phyloP scores from a whole-genome alignment of 1,140 invertebrate genomes.

The Copidosoma floridanum region DNA sequence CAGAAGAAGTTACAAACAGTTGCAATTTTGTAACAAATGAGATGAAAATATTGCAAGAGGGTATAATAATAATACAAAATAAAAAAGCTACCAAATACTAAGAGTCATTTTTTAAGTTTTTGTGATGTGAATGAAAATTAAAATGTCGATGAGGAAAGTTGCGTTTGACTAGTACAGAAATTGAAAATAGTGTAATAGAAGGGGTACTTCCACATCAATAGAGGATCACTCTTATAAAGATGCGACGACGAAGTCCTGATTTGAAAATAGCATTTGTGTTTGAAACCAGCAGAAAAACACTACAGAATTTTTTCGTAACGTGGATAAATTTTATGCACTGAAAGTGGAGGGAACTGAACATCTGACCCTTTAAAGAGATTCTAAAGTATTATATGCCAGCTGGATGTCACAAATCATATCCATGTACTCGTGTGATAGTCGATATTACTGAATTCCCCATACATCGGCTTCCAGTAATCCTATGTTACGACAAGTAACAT shows the following conservation, averaged over 20 bases:
- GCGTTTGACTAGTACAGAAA: too few relatives aligned
- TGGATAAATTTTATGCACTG: not conserved
- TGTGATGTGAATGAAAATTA: too few relatives aligned
- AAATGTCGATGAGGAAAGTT: too few relatives aligned
- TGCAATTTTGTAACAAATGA: too few relatives aligned
- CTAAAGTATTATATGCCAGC: not conserved
- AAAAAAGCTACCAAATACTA: too few relatives aligned
- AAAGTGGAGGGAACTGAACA: not conserved
- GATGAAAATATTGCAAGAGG: too few relatives aligned
- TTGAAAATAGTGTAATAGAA: too few relatives aligned
- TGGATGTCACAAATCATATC: not conserved
- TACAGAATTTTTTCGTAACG: not conserved
- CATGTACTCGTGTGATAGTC: not conserved
- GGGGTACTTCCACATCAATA: too few relatives aligned
- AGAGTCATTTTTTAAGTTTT: too few relatives aligned
- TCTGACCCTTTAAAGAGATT: not conserved
- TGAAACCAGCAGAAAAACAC: not conserved
- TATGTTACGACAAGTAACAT: not conserved
- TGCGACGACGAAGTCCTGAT: not conserved
- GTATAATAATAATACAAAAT: too few relatives aligned
- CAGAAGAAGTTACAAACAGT: too few relatives aligned
- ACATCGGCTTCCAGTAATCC: not conserved
- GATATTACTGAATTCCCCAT: not conserved
- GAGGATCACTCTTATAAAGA: not conserved
- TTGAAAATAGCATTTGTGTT: not conserved